phyloP scores from a whole-genome alignment of 2,888 invertebrate species.

The Drosophila melanosoma region DNA sequence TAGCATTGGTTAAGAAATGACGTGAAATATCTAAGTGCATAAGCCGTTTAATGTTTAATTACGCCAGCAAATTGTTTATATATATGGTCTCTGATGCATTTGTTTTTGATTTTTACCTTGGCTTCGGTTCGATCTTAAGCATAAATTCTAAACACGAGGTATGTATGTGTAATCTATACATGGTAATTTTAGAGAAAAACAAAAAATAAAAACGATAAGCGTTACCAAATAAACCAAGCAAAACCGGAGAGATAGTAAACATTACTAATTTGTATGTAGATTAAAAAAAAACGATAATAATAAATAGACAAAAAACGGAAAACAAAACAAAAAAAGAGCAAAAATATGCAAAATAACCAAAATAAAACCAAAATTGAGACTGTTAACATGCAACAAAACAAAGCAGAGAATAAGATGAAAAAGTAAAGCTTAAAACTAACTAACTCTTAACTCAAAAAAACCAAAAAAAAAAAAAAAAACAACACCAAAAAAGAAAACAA shows the following conservation, averaged over 20 bases:
- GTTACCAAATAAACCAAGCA: conserved; percentile 43
- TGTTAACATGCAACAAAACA: conserved; percentile 67
- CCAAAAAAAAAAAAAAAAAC: conserved; percentile 8
- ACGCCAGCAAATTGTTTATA: conserved; percentile 56
- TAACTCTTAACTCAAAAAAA: conserved; percentile 56
- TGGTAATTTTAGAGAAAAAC: conserved; percentile 56
- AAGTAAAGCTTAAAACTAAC: conserved; percentile 51
- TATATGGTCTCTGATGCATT: conserved; percentile 26
- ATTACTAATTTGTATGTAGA: conserved; percentile 73
- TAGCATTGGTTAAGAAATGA: conserved; percentile 41
- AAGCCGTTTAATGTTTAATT: conserved; percentile 54
- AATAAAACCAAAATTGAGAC: conserved; percentile 74
- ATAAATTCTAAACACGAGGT: conserved; percentile 44
- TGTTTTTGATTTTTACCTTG: conserved; percentile 38
- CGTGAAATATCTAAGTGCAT: conserved; percentile 31
- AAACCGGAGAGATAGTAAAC: conserved; percentile 58
- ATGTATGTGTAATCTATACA: conserved; percentile 51
- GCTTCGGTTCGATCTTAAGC: conserved; percentile 48
- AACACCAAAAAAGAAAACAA: conserved; percentile 23
- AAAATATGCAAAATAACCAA: conserved; percentile 74
- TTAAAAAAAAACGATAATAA: conserved; percentile 32
- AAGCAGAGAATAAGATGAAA: conserved; percentile 51
- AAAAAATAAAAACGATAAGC: conserved; percentile 1
- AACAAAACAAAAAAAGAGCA: conserved; percentile 56
- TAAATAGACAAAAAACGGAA: conserved; percentile 56